Base-by-base conservation (phyloP, 2,113 vertebrate species). In the Gambusia holbrooki region DNA sequence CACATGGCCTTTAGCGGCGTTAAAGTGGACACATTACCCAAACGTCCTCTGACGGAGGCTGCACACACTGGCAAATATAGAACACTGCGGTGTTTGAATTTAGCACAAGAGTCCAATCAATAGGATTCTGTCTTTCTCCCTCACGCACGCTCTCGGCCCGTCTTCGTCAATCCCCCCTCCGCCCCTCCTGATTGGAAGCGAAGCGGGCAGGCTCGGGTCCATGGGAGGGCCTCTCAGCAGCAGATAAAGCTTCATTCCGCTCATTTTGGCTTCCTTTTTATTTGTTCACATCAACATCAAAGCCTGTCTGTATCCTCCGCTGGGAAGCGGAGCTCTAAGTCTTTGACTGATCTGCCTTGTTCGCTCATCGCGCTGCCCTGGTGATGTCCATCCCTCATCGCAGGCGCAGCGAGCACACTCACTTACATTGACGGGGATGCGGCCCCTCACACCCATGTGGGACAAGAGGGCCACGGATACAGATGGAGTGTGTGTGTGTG, bases 211-310 rank as follows among this genome's bases (percentile, higher is more conserved):
- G 74, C 89, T 80, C 71, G 71, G 71, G 83, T 89, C 86, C 90
- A 88, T 58, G 81, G 80, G 80, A 89, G 83, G 77, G 67, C 81
- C 85, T 83, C 85, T 89, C 84, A 81, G 25, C 74, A 66, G 87
- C 79, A 89, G 89, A 93, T 91, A 91, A 92, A 88, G 80, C 87
- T 83, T 78, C 88, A 83, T 86, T 89, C 88, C 84, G 69, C 84
- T 91, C 90, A 82, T 90, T 92, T 84, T 91, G 89, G 86, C 84
- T 87, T 77, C 87, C 84, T 90, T 92, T 37, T 90, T 92, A 92
- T 93, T 92, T 93, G 92, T 88, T 92, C 90, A 82, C 87, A 89
- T 92, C 87, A 92, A 93, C 92, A 93, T 93, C 92, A 93, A 93
- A 93, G 92, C 83, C 82, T 85, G 87, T 88, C 84, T 72, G 28